Percentiles rank a stretch among this genome's conserved stretches.
These are phyloP conservation scores for Pachliopta kotzebuea DNA, from an alignment of 2,888 invertebrate species.

Conservation along the genomic window DNA sequence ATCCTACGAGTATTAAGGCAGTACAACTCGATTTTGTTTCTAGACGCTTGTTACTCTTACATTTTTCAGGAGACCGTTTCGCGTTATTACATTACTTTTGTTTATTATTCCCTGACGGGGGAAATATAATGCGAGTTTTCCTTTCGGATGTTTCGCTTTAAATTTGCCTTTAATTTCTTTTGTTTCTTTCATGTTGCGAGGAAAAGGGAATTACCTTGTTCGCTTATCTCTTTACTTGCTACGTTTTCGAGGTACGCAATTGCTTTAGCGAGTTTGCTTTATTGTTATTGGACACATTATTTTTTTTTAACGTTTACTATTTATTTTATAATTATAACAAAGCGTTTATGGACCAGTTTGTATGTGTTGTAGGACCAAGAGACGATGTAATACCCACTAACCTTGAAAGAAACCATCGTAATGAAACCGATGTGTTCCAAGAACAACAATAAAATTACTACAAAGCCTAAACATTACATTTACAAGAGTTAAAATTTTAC, in stretches of 20 bases:
- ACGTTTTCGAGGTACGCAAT: neutral
- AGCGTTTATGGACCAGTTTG: no score
- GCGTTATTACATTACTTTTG: conserved; percentile 9
- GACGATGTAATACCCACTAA: no score
- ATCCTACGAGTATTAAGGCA: conserved; percentile 22
- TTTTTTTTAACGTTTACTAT: no score
- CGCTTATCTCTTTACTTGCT: neutral
- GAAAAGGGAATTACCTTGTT: neutral
- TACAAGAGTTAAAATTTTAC: conserved; percentile 52
- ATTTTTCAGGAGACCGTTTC: conserved; percentile 9
- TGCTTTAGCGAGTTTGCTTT: neutral
- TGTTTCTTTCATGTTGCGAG: neutral
- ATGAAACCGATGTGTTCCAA: no score
- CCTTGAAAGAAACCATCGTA: no score
- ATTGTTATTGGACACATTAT: neutral
- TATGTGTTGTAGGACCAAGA: no score
- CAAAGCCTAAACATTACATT: no score
- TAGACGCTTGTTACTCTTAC: conserved; percentile 9
- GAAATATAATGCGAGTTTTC: neutral
- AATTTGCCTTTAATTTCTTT: neutral
- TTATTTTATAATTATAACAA: no score
- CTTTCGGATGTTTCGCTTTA: neutral
- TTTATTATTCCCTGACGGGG: conserved; percentile 4
- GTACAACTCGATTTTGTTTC: conserved; percentile 15
- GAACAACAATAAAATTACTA: no score